These are phyloP conservation scores for Apodemia zela DNA, from an alignment of 2,888 invertebrate genomes.

Conservation along the genomic window DNA sequence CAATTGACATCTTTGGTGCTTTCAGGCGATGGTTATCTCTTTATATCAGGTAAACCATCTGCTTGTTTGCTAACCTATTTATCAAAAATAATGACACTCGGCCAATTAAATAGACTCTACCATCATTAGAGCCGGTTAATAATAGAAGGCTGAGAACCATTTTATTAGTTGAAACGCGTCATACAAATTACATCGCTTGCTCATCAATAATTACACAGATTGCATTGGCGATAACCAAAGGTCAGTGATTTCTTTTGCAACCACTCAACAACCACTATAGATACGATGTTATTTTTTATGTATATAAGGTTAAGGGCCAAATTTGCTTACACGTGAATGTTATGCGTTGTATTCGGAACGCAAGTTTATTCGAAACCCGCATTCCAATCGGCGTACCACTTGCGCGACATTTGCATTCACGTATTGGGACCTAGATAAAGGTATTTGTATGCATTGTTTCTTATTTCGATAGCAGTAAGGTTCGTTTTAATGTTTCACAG, in stretches of 20 bases:
- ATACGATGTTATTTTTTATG: slow-evolving; percentile 14
- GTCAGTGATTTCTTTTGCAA: slow-evolving; percentile 47
- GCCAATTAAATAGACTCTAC: too few relatives aligned
- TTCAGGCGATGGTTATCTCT: too few relatives aligned
- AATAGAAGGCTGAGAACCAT: too few relatives aligned
- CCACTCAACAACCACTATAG: slow-evolving; percentile 24
- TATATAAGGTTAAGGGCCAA: slow-evolving; percentile 30
- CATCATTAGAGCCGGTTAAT: too few relatives aligned
- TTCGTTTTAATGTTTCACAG: slow-evolving; percentile 26
- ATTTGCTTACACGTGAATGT: slow-evolving; percentile 33
- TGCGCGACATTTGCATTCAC: slow-evolving; percentile 58
- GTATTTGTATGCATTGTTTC: slow-evolving; percentile 32
- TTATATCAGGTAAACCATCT: too few relatives aligned
- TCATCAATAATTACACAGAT: slow-evolving; percentile 27
- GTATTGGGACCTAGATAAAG: slow-evolving; percentile 39
- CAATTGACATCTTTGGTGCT: too few relatives aligned
- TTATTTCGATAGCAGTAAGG: slow-evolving; percentile 32
- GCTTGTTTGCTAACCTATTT: too few relatives aligned
- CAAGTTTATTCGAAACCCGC: slow-evolving; percentile 48
- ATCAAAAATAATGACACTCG: too few relatives aligned
- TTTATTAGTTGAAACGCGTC: background rate
- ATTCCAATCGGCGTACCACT: slow-evolving; percentile 58
- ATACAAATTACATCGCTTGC: slow-evolving; percentile 9
- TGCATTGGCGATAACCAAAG: slow-evolving; percentile 33
- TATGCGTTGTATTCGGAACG: slow-evolving; percentile 44